Percentiles rank a stretch among this genome's conserved stretches.
Evolutionary conservation across 2,888 invertebrate genomes (phyloP).

Genomic region (Anticlea derivata): DNA sequence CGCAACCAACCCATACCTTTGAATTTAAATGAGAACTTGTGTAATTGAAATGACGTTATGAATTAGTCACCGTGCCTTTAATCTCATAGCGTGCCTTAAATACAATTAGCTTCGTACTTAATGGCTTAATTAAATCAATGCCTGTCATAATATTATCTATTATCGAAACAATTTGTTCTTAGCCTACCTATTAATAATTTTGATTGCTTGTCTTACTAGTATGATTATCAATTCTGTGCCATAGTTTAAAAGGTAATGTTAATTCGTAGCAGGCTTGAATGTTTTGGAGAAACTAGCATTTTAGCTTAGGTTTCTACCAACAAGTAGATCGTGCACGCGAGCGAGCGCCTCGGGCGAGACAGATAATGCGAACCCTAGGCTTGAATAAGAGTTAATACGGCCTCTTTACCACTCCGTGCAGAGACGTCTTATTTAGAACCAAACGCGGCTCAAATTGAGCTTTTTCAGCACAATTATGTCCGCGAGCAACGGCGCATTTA

Average conservation of each 20-base stretch:
- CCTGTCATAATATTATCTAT: slow-evolving; percentile 24
- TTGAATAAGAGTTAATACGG: slow-evolving; percentile 75
- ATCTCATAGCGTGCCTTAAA: slow-evolving; percentile 35
- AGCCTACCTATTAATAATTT: slow-evolving; percentile 20
- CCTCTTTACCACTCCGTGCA: slow-evolving; percentile 73
- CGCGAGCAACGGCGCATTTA: slow-evolving; percentile 64
- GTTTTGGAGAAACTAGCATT: slow-evolving; percentile 8
- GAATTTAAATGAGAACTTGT: slow-evolving; percentile 74
- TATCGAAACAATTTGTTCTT: slow-evolving; percentile 26
- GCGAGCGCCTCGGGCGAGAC: slow-evolving; percentile 60
- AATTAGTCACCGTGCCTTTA: slow-evolving; percentile 44
- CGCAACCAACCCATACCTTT: slow-evolving; percentile 61
- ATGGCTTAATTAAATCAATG: slow-evolving; percentile 39
- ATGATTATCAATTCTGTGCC: slow-evolving; percentile 14
- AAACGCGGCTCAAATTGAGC: slow-evolving; percentile 77
- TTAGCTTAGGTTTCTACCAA: slow-evolving; percentile 6
- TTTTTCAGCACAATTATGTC: slow-evolving; percentile 77
- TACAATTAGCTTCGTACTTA: slow-evolving; percentile 32
- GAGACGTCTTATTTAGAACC: slow-evolving; percentile 80
- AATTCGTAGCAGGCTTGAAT: not conserved
- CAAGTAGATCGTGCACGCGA: slow-evolving; percentile 46
- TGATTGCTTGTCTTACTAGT: slow-evolving; percentile 22
- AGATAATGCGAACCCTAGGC: slow-evolving; percentile 72
- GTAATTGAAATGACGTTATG: slow-evolving; percentile 68
- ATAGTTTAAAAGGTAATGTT: slow-evolving; percentile 11